Conservation (phyloP, 2,113 vertebrate species). For the Forbesichthys agassizii region DNA sequence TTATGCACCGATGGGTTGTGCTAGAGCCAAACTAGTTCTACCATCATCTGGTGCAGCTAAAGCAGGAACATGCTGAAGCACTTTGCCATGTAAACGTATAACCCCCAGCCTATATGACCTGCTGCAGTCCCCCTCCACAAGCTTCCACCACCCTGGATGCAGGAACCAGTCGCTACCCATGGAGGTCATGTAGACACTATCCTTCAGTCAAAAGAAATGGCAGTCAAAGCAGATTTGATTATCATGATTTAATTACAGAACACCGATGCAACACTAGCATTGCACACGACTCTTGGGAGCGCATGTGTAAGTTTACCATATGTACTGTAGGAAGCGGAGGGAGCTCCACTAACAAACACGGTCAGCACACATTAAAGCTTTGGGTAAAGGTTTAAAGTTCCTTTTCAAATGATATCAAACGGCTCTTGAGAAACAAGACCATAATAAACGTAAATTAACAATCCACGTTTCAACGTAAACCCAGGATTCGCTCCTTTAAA, state of each 20-base stretch:
- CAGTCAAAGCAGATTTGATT: slow-evolving; percentile 29
- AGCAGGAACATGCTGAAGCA: no score
- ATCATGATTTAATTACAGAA: slow-evolving; percentile 82
- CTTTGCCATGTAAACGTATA: no score
- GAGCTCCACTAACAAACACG: slow-evolving; percentile 54
- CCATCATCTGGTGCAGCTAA: no score
- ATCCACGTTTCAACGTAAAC: slow-evolving; percentile 33
- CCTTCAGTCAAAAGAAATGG: neutral
- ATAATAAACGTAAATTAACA: slow-evolving; percentile 35
- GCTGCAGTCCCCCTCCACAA: no score
- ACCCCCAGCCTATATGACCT: no score
- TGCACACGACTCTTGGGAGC: slow-evolving; percentile 76
- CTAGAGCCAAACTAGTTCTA: no score
- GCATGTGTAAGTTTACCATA: slow-evolving; percentile 56
- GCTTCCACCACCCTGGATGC: no score
- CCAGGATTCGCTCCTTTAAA: slow-evolving; percentile 14
- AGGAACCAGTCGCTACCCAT: neutral
- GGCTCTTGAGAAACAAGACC: slow-evolving; percentile 21
- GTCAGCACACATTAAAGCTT: slow-evolving; percentile 72
- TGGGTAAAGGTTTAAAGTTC: slow-evolving; percentile 68
- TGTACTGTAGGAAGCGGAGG: slow-evolving; percentile 62
- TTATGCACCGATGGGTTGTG: no score
- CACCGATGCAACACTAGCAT: slow-evolving; percentile 73
- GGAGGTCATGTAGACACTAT: neutral
- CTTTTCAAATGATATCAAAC: slow-evolving; percentile 53